Evolutionary conservation across 2,888 invertebrate species (phyloP).

Genomic region (Apantesis nais): DNA sequence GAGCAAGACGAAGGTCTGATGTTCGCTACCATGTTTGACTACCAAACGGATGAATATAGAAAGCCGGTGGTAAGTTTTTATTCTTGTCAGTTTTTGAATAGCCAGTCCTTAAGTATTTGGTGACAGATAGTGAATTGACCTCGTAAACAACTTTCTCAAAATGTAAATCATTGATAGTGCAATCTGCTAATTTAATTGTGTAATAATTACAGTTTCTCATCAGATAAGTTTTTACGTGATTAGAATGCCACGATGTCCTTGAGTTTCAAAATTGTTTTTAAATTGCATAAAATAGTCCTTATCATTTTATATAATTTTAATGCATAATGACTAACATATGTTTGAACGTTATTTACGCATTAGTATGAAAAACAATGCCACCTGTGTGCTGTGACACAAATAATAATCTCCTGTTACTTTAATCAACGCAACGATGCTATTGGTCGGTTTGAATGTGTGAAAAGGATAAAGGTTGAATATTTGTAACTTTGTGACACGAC

Average conservation of each 20-base stretch:
- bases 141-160: constrained; percentile 68
- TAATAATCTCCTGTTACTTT: constrained; percentile 42
- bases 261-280: constrained; percentile 5
- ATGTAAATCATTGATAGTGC: constrained; percentile 39
- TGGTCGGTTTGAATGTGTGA: constrained; percentile 38
- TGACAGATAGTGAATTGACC: constrained; percentile 52
- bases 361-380: constrained; percentile 29
- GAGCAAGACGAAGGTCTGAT: constrained; percentile 84
- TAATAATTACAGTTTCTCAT: constrained; percentile 33
- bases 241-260: constrained; percentile 29
- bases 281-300: neutral
- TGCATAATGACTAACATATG: neutral
- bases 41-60: constrained; percentile 79
- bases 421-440: constrained; percentile 31
- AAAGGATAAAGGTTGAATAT: constrained; percentile 39
- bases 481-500: constrained; percentile 15
- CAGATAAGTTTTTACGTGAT: constrained; percentile 18
- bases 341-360: constrained; percentile 15
- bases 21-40: constrained; percentile 85
- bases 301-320: neutral
- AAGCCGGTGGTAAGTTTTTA: constrained; percentile 75
- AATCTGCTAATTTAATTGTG: constrained; percentile 22
- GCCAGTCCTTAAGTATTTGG: constrained; percentile 20
- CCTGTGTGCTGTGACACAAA: constrained; percentile 36
- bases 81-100: constrained; percentile 25